Percentiles rank a stretch among this genome's conserved stretches.
phyloP scores from a whole-genome alignment of 2,113 vertebrate species.

The Sturnus vulgaris region DNA sequence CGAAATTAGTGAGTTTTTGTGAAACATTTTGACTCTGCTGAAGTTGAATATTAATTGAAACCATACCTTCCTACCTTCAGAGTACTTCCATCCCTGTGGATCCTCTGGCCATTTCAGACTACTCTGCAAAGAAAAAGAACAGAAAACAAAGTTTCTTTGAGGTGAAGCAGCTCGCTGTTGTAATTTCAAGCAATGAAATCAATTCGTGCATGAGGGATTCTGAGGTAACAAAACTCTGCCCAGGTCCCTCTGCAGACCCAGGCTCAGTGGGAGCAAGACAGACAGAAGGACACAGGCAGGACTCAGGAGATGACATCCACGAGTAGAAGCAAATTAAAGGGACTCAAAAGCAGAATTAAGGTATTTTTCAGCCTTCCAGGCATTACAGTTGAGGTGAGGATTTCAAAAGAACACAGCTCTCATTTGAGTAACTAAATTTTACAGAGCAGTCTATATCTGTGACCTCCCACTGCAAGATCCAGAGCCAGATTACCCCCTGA shows the following conservation, averaged over 20 bases:
- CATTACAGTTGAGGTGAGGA: neutral
- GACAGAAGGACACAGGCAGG: neutral
- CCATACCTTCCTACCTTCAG: neutral
- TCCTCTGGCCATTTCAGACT: neutral
- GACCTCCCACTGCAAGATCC: neutral
- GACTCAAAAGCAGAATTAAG: neutral
- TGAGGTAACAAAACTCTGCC: neutral
- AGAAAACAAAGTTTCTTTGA: neutral
- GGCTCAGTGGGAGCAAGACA: neutral
- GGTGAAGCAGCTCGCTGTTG: neutral
- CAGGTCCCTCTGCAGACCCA: neutral
- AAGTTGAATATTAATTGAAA: conserved; percentile 13
- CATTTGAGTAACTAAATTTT: neutral
- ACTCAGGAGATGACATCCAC: neutral
- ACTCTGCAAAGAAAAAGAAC: neutral
- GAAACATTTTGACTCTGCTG: neutral
- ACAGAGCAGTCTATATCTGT: neutral
- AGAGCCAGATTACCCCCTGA: neutral
- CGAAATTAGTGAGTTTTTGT: neutral
- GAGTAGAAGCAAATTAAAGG: neutral
- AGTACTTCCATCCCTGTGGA: neutral
- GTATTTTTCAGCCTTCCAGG: neutral
- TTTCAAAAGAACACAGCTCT: neutral
- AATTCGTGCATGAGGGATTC: neutral
- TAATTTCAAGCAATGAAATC: neutral